Percentiles rank a stretch among this genome's conserved stretches.
Conservation (phyloP, 2,888 invertebrate genomes). For the Drosophila anomalata region DNA sequence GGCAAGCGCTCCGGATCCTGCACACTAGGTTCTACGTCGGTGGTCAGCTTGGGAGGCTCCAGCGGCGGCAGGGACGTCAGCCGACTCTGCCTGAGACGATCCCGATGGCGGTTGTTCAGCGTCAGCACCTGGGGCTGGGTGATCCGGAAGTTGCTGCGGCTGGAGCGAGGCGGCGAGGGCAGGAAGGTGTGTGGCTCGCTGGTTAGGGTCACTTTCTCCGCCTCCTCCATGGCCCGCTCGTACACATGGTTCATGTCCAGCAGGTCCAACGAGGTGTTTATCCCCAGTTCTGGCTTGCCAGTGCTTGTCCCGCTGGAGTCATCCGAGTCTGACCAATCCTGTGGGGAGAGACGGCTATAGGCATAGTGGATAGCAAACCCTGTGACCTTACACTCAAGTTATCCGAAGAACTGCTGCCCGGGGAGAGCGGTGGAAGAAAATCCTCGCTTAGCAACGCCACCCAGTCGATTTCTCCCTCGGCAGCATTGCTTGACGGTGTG, state of each 20-base stretch:
- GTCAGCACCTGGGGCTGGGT: slow-evolving; percentile 3
- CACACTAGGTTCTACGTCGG: background rate
- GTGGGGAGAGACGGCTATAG: background rate
- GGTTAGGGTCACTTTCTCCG: background rate
- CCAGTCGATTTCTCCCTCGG: slow-evolving; percentile 49
- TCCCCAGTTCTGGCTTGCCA: too few species aligned
- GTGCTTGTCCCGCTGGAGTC: background rate
- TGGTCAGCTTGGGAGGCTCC: slow-evolving; percentile 49
- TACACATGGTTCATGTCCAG: slow-evolving; percentile 12
- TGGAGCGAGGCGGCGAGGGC: background rate
- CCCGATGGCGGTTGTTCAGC: background rate
- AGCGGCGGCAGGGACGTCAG: slow-evolving; percentile 15
- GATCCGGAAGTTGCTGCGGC: slow-evolving; percentile 4
- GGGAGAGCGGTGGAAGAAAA: background rate
- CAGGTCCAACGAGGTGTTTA: background rate
- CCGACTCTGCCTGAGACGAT: background rate
- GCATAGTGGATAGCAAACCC: background rate
- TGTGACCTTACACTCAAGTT: background rate
- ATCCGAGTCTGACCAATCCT: slow-evolving; percentile 83
- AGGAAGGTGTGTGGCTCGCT: background rate
- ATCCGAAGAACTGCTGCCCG: background rate
- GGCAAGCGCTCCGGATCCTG: slow-evolving; percentile 78
- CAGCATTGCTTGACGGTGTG: background rate
- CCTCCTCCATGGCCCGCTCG: background rate
- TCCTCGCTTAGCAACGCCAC: slow-evolving; percentile 62